Evolutionary conservation across 2,888 invertebrate species (phyloP), one percentile per base, ranked within the genome.

Genomic region (Metalampra italica): DNA sequence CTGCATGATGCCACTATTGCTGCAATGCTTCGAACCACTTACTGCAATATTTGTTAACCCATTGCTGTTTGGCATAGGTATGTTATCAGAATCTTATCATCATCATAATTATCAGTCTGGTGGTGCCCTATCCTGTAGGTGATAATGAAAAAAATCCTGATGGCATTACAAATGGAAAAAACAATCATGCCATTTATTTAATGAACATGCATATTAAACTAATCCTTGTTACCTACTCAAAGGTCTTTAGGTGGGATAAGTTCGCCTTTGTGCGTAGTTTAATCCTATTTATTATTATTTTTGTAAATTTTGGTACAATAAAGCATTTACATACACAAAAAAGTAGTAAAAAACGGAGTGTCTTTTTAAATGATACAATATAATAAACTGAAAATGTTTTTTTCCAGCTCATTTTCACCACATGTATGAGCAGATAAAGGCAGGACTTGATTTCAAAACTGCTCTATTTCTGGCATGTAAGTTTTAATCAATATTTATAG

Each of bases 341-440:
- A n/a, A n/a, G n/a, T n/a, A n/a, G n/a, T n/a, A n/a, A n/a, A n/a
- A n/a, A n/a, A n/a, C n/a, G n/a, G n/a, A n/a, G n/a, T n/a, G n/a
- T n/a, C n/a, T 22, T 22, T 22, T 22, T 3, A 22, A 22, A 22
- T 22, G 22, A 22, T 22, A 22, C 22, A 22, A 22, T 22, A 22
- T 5, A 32, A 32, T 32, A 11, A 4, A 32, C 1, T 8, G 5
- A 42, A 49, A 7, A 14, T 29, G 36, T 36, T 22, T 22, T 49
- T 57, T 91, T 91, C 55, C 83, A 92, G 98, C 97, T 45, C 98
- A 98, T 87, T 94, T 97, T 67, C 98, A 98, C 87, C 98, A 98
- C 68, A 92, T 97, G 78, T 90, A 93, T 58, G 97, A 97, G 75
- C 92, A 94, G 68, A 86, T 96, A 29, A 92, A 91, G 62, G 85